Evolutionary conservation across 2,113 vertebrate species (phyloP).

Genomic region (Colaptes auratus): DNA sequence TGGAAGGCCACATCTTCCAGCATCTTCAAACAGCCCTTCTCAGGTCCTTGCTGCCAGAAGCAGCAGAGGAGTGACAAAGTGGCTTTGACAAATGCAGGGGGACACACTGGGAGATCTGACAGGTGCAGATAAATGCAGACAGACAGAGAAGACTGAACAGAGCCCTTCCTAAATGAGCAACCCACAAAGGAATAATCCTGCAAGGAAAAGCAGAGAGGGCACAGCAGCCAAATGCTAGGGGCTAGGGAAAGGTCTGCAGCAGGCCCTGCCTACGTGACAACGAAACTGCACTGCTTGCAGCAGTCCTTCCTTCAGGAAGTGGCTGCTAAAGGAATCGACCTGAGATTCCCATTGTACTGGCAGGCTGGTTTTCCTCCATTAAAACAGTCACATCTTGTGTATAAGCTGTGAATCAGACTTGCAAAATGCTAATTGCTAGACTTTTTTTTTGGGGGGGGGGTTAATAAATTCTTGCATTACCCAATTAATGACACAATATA

Average conservation of each 20-base stretch:
- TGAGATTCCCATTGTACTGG: not conserved
- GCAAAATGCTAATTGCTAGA: not conserved
- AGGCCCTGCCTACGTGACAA: not conserved
- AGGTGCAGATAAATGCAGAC: not conserved
- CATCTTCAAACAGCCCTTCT: not conserved
- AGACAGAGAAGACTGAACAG: not conserved
- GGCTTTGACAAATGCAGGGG: not conserved
- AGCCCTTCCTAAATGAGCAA: not conserved
- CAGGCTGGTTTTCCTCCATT: slow-evolving; percentile 33
- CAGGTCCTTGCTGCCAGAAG: not conserved
- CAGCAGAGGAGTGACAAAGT: not conserved
- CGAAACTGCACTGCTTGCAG: not conserved
- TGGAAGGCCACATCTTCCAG: not conserved
- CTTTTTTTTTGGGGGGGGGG: too few species aligned
- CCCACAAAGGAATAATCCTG: not conserved
- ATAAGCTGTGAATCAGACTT: not conserved
- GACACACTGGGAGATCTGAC: not conserved
- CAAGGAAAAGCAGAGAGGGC: not conserved
- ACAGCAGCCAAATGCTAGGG: not conserved
- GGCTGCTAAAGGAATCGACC: not conserved
- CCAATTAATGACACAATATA: slow-evolving; percentile 6
- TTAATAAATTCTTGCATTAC: not conserved
- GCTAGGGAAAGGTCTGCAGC: not conserved
- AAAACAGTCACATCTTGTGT: slow-evolving; percentile 41
- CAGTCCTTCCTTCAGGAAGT: slow-evolving; percentile 18